Percentiles rank a stretch among this genome's conserved stretches.
Conservation (phyloP, 2,888 invertebrate genomes). For the Tholera decimalis region DNA sequence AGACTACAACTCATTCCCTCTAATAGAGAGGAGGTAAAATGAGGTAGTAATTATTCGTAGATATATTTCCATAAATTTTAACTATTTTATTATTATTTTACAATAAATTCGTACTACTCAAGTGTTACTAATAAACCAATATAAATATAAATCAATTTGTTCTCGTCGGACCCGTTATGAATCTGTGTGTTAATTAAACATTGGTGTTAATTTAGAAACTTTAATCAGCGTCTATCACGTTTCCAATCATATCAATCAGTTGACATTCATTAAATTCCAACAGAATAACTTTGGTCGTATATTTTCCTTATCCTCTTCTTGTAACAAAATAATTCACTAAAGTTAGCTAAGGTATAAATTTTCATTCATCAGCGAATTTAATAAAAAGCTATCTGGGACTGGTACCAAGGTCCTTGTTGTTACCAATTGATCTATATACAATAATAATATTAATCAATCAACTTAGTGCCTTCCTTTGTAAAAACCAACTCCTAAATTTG, state of each 20-base stretch:
- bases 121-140: background rate
- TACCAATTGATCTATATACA: too few species aligned
- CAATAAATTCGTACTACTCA: too few species aligned
- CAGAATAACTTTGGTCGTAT: background rate
- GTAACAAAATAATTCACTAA: background rate
- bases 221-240: background rate
- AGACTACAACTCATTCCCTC: too few species aligned
- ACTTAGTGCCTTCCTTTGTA: too few species aligned
- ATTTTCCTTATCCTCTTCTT: background rate
- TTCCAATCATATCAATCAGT: slow-evolving; percentile 9
- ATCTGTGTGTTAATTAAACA: too few species aligned
- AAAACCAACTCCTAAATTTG: too few species aligned
- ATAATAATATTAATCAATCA: slow-evolving; percentile 13
- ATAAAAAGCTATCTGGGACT: background rate
- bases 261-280: slow-evolving; percentile 3
- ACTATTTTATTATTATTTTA: too few species aligned
- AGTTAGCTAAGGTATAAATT: background rate
- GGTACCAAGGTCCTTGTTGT: too few species aligned
- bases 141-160: background rate
- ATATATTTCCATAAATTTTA: too few species aligned
- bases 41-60: too few species aligned
- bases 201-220: background rate
- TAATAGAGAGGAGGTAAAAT: too few species aligned
- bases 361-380: background rate
- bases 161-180: background rate